A percentile compares a stretch with the other conserved stretches of the same genome.
Conservation (phyloP, 2,888 invertebrate species). For the Biston stratarius region DNA sequence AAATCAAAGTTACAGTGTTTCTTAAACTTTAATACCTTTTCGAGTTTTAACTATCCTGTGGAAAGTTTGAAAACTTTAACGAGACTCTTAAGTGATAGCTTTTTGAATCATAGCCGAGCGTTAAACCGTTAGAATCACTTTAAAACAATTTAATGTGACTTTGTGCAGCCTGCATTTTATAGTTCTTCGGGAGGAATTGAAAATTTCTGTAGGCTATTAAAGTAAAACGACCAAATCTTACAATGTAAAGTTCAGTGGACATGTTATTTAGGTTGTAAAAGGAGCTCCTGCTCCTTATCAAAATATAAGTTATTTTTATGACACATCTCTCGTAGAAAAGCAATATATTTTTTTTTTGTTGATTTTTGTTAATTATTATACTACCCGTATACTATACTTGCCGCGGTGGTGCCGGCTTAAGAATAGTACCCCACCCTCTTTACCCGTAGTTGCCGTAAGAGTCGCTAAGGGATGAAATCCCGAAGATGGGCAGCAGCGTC, state of each 20-base stretch:
- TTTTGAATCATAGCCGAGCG: slow-evolving; percentile 26
- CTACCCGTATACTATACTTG: no score
- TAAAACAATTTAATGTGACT: slow-evolving; percentile 27
- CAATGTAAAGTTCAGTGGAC: background rate
- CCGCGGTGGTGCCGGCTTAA: no score
- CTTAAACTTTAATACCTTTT: slow-evolving; percentile 17
- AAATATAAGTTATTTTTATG: no score
- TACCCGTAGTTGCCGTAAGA: no score
- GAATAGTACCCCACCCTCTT: no score
- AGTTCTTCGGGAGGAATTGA: slow-evolving; percentile 19
- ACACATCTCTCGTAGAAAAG: no score
- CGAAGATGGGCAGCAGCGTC: no score
- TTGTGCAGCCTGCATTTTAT: slow-evolving; percentile 31
- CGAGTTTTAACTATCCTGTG: slow-evolving; percentile 19
- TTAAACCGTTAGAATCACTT: slow-evolving; percentile 29
- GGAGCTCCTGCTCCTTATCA: no score
- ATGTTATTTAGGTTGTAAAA: background rate
- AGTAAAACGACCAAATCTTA: slow-evolving; percentile 6
- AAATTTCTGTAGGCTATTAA: slow-evolving; percentile 16
- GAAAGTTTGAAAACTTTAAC: slow-evolving; percentile 29
- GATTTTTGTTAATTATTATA: no score
- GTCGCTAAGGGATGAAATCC: no score
- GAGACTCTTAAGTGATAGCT: slow-evolving; percentile 29
- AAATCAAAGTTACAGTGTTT: slow-evolving; percentile 6
- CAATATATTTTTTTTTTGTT: no score